Percentiles rank a stretch among this genome's conserved stretches.
These are phyloP conservation scores for Micoletzkya japonica DNA, from an alignment of 2,888 invertebrate species.

Conservation along the genomic window DNA sequence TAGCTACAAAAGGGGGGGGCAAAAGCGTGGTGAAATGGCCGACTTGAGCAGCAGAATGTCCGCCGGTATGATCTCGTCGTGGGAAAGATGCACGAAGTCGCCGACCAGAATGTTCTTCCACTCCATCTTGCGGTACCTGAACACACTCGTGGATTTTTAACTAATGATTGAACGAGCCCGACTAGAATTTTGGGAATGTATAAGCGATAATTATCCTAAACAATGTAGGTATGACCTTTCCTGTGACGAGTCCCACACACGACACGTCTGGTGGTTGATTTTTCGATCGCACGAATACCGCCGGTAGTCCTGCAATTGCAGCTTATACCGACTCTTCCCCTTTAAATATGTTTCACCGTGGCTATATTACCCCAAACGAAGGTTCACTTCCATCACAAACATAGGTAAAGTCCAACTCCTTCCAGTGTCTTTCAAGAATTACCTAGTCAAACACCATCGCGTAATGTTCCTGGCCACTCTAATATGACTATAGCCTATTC, in stretches of 20 bases:
- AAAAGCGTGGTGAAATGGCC: slow-evolving; percentile 72
- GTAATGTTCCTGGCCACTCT: too few species aligned
- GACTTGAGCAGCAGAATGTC: slow-evolving; percentile 80
- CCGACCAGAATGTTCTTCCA: slow-evolving; percentile 91
- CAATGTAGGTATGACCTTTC: slow-evolving; percentile 28
- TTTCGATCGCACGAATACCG: slow-evolving; percentile 86
- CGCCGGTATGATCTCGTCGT: slow-evolving; percentile 93
- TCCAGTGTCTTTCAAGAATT: too few species aligned
- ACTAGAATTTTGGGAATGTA: slow-evolving; percentile 13
- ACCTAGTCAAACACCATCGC: too few species aligned
- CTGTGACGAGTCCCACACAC: slow-evolving; percentile 72
- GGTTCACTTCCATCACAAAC: too few species aligned
- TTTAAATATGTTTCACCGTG: slow-evolving; percentile 70
- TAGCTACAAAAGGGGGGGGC: slow-evolving; percentile 84
- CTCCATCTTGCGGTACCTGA: slow-evolving; percentile 73
- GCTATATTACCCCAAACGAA: too few species aligned
- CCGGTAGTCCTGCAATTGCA: slow-evolving; percentile 82
- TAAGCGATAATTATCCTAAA: neutral
- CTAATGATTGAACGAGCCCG: neutral
- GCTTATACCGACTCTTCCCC: neutral
- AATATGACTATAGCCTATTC: too few species aligned
- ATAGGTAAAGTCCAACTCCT: too few species aligned
- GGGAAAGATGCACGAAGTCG: slow-evolving; percentile 89
- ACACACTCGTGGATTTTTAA: too few species aligned
- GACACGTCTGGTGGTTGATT: slow-evolving; percentile 88